Evolutionary conservation across 2,888 invertebrate species (phyloP), one percentile per base, ranked within the genome.

Genomic region (Anodontia alba): DNA sequence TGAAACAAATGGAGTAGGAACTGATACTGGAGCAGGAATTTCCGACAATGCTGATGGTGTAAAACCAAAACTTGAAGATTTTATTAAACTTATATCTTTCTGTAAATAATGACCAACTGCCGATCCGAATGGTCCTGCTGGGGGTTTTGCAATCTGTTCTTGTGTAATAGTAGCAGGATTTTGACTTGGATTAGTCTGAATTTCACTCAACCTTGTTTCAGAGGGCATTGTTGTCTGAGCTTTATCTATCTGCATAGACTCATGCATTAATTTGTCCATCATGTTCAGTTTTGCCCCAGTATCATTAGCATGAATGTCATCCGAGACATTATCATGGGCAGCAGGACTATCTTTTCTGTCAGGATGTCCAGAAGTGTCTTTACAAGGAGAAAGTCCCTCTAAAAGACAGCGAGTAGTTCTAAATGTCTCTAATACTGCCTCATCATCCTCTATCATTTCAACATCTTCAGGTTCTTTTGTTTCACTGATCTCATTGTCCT

Each of bases 321-420:
- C 17, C 31, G 33, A 23, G 5, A 26, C 62, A 33, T 8, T 1
- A 1, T 29, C 33, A 29, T 31, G 1, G 12, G 33, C 33, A 62
- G 12, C 33, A 62, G 17, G 1, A 33, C 17, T 23, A 62, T 33
- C 62, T 33, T 62, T 62, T 20, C 33, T 62, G 33, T 62, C 62
- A 31, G 33, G 17, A 8, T 7, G 12, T 17, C 17, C 17, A 1
- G 33, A 17, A 31, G 5, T 17, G 33, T 33, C 62, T 77, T 81
- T 84, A 23, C 67, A 67, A 42, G 84, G 84, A 75, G 81, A 81
- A 20, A 84, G 57, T 23, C 81, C 79, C 20, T 81, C 79, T 31
- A 84, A 36, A 33, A 84, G 42, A 7, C 71, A 69, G 62, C 81
- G 79, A 17, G 81, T 71, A 12, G 67, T 66, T 26, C 43, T 84